Conservation (phyloP, 2,797 vertebrate species). For the Pseudochirops corinnae region DNA sequence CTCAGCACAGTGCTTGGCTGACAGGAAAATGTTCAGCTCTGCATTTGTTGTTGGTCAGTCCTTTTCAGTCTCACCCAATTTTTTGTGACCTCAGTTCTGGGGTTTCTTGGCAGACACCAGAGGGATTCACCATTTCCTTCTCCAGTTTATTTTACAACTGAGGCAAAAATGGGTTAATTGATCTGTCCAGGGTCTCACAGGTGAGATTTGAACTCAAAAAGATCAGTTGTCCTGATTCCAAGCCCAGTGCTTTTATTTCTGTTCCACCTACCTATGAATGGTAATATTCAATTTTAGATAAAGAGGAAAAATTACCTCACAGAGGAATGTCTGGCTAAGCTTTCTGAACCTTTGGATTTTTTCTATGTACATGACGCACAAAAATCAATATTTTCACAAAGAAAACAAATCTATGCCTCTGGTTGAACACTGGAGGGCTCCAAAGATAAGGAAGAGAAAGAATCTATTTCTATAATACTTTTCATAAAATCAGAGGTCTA, state of each 20-base stretch:
- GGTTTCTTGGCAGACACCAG: background rate
- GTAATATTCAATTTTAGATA: background rate
- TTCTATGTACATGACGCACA: background rate
- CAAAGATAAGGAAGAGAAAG: conserved; percentile 35
- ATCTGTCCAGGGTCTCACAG: background rate
- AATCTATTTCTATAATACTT: background rate
- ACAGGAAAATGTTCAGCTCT: background rate
- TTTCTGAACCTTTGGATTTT: background rate
- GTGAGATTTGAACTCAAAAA: background rate
- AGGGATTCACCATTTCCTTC: background rate
- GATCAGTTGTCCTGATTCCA: background rate
- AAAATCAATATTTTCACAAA: conserved; percentile 21
- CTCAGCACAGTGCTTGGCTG: background rate
- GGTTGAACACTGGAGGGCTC: conserved; percentile 20
- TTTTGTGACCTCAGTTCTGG: background rate
- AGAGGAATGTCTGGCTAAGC: background rate
- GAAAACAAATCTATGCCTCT: background rate
- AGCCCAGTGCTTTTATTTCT: background rate
- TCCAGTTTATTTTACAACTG: background rate
- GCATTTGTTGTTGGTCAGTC: background rate
- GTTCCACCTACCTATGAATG: background rate
- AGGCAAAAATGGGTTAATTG: background rate
- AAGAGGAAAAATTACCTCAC: background rate
- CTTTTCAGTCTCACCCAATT: background rate
- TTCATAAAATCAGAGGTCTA: conserved; percentile 3